These are phyloP conservation scores for Stigmatopora argus DNA, from an alignment of 2,113 vertebrate species.

Conservation along the genomic window DNA sequence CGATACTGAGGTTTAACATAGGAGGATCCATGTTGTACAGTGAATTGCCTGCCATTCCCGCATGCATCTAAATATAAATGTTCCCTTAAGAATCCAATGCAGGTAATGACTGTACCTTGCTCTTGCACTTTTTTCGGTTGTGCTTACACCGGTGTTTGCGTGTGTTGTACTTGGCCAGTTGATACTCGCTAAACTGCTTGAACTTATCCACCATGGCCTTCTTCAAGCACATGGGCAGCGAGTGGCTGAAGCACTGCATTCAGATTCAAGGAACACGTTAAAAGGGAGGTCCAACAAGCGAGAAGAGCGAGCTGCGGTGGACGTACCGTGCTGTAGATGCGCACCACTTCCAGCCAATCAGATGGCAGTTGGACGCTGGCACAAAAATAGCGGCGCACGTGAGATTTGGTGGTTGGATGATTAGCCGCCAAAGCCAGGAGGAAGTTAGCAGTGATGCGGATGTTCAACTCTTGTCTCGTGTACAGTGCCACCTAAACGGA, in stretches of 20 bases:
- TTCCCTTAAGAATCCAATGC: background rate
- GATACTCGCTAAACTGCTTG: conserved; percentile 81
- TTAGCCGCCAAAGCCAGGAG: conserved; percentile 76
- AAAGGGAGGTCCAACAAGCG: background rate
- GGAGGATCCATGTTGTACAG: background rate
- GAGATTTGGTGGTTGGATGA: conserved; percentile 66
- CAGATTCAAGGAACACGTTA: background rate
- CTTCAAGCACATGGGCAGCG: conserved; percentile 78
- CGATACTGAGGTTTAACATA: background rate
- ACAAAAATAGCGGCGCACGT: conserved; percentile 80
- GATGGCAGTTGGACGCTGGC: conserved; percentile 79
- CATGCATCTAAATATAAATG: background rate
- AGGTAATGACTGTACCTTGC: conserved; percentile 42
- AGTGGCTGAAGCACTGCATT: conserved; percentile 66
- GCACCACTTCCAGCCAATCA: conserved; percentile 83
- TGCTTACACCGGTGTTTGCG: conserved; percentile 79
- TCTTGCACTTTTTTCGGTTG: conserved; percentile 29
- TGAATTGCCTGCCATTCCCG: background rate
- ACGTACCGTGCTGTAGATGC: conserved; percentile 69
- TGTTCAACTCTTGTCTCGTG: conserved; percentile 80
- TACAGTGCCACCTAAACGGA: conserved; percentile 78
- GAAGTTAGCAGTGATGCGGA: conserved; percentile 81
- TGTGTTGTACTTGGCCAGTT: conserved; percentile 86
- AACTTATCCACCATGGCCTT: conserved; percentile 79
- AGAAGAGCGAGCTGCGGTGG: background rate